Conservation (phyloP, 2,113 vertebrate genomes). For the Taxidea taxus region DNA sequence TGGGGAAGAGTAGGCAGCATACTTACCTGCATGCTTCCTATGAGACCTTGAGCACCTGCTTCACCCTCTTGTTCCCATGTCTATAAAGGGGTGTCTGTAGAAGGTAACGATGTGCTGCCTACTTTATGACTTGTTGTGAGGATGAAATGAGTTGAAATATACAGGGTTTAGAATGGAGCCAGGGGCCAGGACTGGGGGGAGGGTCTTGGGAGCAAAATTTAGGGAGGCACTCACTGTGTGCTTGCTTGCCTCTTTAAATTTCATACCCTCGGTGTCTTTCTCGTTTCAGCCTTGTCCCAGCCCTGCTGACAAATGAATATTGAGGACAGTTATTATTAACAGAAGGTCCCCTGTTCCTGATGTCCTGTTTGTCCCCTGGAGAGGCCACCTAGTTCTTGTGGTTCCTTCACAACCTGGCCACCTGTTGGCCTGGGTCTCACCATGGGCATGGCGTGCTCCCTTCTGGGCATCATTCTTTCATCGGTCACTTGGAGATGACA, state of each 20-base stretch:
- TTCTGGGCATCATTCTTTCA: background rate
- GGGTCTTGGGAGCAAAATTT: background rate
- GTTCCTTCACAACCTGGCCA: background rate
- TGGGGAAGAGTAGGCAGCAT: background rate
- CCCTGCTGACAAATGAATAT: background rate
- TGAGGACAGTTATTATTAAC: background rate
- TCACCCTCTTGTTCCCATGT: background rate
- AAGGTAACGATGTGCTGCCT: background rate
- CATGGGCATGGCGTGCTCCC: background rate
- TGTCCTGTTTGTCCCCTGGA: background rate
- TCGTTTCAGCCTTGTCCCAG: background rate
- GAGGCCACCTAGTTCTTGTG: background rate
- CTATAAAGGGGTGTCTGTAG: background rate
- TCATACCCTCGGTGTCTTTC: background rate
- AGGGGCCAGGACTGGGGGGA: background rate
- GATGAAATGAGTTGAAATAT: background rate
- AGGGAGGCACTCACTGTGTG: background rate
- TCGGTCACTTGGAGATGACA: background rate
- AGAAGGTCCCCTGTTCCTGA: no score
- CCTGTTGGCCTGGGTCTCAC: background rate
- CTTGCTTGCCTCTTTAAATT: background rate
- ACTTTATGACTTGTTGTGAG: background rate
- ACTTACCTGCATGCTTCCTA: rapidly evolving
- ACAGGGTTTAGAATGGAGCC: background rate
- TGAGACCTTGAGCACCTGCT: background rate